Evolutionary conservation across 1,140 invertebrate genomes (phyloP).

Genomic region (Limonius californicus): DNA sequence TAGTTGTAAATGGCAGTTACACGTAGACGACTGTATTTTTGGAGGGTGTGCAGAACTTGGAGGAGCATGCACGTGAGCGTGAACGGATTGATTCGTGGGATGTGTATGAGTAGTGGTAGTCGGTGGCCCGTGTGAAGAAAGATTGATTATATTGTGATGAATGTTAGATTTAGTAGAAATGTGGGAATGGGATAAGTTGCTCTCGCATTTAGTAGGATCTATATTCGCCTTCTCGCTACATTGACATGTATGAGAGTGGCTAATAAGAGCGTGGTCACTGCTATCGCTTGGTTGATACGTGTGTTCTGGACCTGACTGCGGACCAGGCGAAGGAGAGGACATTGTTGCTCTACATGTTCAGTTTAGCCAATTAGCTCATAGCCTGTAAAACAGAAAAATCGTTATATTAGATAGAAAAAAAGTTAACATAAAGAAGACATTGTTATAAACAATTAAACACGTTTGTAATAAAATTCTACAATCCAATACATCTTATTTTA

Average conservation of each 20-base stretch:
- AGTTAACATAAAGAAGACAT: no score
- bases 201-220: constrained; percentile 28
- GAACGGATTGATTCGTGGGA: constrained; percentile 34
- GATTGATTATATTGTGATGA: constrained; percentile 31
- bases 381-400: neutral
- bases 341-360: constrained; percentile 25
- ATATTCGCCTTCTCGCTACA: constrained; percentile 27
- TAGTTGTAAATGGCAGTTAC: constrained; percentile 36
- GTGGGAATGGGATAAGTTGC: constrained; percentile 22
- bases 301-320: constrained; percentile 34
- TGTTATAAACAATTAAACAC: no score
- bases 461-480: no score
- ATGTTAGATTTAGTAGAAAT: constrained; percentile 22
- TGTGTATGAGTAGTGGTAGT: constrained; percentile 29
- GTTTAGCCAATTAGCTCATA: no score
- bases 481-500: no score
- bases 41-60: constrained; percentile 29
- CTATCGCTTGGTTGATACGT: constrained; percentile 41
- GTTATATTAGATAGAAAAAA: no score
- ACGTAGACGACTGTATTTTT: constrained; percentile 22
- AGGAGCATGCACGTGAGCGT: constrained; percentile 37
- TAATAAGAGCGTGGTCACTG: constrained; percentile 37
- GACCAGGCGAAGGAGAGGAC: constrained; percentile 41
- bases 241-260: constrained; percentile 34
- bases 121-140: constrained; percentile 22